These are phyloP conservation scores for Phaethon lepturus DNA, from an alignment of 2,113 vertebrate species.

Conservation along the genomic window DNA sequence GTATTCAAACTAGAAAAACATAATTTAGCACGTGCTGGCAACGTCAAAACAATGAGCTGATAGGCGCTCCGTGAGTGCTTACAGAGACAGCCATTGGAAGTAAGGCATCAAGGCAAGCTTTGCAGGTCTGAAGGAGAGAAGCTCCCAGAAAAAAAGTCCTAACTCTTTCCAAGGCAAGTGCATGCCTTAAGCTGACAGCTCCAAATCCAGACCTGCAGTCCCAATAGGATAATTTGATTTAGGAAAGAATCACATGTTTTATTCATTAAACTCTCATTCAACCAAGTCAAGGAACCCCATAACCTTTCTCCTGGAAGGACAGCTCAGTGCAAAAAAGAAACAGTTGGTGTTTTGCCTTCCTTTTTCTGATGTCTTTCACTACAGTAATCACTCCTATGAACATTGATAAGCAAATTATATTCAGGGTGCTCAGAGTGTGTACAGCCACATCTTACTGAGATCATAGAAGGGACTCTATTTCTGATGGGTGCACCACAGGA, in stretches of 20 bases:
- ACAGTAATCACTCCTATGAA: not conserved
- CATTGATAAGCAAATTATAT: too few relatives aligned
- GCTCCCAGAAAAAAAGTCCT: not conserved
- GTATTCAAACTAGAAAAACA: not conserved
- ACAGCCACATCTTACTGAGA: not conserved
- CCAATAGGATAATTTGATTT: not conserved
- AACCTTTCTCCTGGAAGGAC: not conserved
- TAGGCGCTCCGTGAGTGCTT: not conserved
- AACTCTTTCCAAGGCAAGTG: not conserved
- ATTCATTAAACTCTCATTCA: not conserved
- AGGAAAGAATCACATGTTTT: not conserved
- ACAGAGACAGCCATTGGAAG: not conserved
- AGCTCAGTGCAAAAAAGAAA: not conserved
- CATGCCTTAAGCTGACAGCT: not conserved
- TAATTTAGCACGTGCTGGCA: not conserved
- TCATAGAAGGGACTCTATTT: not conserved
- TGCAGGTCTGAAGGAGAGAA: not conserved
- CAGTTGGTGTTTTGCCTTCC: not conserved
- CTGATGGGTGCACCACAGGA: not conserved
- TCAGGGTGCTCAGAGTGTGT: not conserved
- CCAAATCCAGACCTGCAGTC: not conserved
- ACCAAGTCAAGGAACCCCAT: not conserved
- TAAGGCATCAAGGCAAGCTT: not conserved
- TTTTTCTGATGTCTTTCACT: not conserved
- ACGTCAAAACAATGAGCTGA: not conserved